Evolutionary conservation across 2,888 invertebrate genomes (phyloP).

Genomic region (Ophonus ardosiacus): DNA sequence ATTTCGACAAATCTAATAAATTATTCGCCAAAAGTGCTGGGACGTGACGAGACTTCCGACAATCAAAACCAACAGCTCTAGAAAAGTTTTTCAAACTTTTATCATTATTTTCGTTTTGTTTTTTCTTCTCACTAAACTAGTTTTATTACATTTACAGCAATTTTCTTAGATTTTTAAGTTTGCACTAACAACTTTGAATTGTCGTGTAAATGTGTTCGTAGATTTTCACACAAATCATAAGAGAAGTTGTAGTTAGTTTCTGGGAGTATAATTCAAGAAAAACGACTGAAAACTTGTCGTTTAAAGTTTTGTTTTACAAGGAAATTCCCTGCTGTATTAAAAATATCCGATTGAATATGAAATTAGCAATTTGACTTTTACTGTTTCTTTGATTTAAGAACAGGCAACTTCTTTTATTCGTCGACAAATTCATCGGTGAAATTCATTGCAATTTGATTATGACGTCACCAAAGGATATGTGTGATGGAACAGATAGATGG

Average conservation of each 20-base stretch:
- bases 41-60: constrained; percentile 38
- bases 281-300: not conserved
- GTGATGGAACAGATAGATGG: too few relatives aligned
- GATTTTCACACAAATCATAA: not conserved
- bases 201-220: not conserved
- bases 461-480: too few relatives aligned
- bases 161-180: constrained; percentile 39
- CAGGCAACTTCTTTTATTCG: too few relatives aligned
- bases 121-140: constrained; percentile 37
- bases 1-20: constrained; percentile 58
- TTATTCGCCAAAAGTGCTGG: constrained; percentile 50
- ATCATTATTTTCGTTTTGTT: constrained; percentile 42
- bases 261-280: not conserved
- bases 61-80: constrained; percentile 6
- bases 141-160: constrained; percentile 45
- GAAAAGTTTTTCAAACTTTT: constrained; percentile 38
- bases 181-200: constrained; percentile 17
- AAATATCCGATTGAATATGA: too few relatives aligned
- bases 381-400: too few relatives aligned
- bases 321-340: not conserved
- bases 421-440: too few relatives aligned
- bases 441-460: too few relatives aligned
- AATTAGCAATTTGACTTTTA: too few relatives aligned
- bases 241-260: not conserved
- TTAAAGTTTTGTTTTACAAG: not conserved